Conservation (phyloP, 2,113 vertebrate species). For the Oncorhynchus nerka region DNA sequence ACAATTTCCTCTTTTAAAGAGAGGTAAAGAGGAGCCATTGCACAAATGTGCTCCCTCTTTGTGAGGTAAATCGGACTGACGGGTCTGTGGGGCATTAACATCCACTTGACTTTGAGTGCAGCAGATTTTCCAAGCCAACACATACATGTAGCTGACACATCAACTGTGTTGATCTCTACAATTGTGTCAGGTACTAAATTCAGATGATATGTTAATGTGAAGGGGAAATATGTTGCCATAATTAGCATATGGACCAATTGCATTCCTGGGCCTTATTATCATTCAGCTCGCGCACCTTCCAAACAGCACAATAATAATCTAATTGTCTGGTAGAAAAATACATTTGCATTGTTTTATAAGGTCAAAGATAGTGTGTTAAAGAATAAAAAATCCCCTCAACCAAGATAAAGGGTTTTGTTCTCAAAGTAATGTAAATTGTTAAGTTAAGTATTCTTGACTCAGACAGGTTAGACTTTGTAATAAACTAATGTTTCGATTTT, state of each 20-base stretch:
- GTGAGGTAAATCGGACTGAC: slow-evolving; percentile 68
- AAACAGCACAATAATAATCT: slow-evolving; percentile 71
- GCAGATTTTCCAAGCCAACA: slow-evolving; percentile 67
- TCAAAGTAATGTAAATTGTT: slow-evolving; percentile 31
- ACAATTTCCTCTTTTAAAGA: slow-evolving; percentile 74
- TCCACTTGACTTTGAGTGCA: slow-evolving; percentile 78
- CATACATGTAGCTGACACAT: slow-evolving; percentile 74
- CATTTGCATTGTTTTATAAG: slow-evolving; percentile 46
- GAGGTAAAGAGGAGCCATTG: slow-evolving; percentile 68
- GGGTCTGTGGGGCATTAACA: slow-evolving; percentile 74
- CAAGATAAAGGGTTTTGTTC: slow-evolving; percentile 46
- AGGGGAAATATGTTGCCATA: slow-evolving; percentile 73
- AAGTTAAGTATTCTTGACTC: background rate
- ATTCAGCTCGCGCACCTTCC: slow-evolving; percentile 59
- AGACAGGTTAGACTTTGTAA: slow-evolving; percentile 12
- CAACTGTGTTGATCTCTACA: slow-evolving; percentile 69
- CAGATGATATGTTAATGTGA: slow-evolving; percentile 78
- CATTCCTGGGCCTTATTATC: slow-evolving; percentile 69
- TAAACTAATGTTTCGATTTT: background rate
- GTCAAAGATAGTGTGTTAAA: slow-evolving; percentile 58
- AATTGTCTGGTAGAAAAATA: slow-evolving; percentile 66
- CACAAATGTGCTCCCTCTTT: slow-evolving; percentile 67
- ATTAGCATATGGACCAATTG: slow-evolving; percentile 75
- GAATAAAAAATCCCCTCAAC: slow-evolving; percentile 32
- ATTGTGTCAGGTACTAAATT: slow-evolving; percentile 77